phyloP scores from a whole-genome alignment of 2,888 invertebrate species.

The Pterobdella sp. region DNA sequence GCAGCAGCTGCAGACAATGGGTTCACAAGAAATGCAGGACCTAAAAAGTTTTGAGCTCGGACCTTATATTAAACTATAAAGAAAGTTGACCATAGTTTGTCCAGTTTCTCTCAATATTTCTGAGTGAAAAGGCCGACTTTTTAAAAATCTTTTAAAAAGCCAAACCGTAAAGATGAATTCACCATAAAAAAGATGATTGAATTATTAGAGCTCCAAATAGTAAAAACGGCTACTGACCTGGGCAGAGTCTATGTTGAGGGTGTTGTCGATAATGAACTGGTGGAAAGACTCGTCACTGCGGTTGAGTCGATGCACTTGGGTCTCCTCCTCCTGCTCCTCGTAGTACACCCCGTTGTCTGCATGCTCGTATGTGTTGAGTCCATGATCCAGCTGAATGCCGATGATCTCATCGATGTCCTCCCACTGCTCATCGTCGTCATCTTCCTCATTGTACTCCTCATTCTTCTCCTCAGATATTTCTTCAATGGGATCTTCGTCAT shows the following conservation, averaged over 20 bases:
- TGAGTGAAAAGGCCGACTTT: too few relatives aligned
- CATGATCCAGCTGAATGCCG: conserved; percentile 21
- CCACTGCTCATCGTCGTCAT: conserved; percentile 26
- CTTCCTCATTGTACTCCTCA: background rate
- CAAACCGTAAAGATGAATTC: too few relatives aligned
- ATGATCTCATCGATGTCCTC: conserved; percentile 22
- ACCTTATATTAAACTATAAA: too few relatives aligned
- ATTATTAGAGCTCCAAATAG: too few relatives aligned
- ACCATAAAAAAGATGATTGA: too few relatives aligned
- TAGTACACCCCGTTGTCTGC: background rate
- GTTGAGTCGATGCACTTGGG: background rate
- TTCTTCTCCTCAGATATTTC: background rate
- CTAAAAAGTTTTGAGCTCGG: too few relatives aligned
- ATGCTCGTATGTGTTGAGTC: background rate
- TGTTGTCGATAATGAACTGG: conserved; percentile 24
- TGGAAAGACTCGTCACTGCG: conserved; percentile 22
- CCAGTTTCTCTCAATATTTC: too few relatives aligned
- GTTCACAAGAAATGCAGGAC: too few relatives aligned
- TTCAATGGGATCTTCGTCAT: background rate
- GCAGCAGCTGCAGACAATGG: too few relatives aligned
- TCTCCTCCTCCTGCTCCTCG: background rate
- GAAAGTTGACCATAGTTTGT: too few relatives aligned
- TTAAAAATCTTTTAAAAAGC: too few relatives aligned
- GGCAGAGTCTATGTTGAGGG: conserved; percentile 14
- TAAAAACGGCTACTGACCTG: background rate